Percentiles rank a stretch among this genome's conserved stretches.
phyloP scores from a whole-genome alignment of 2,797 vertebrate species.

The Selene dorsalis region DNA sequence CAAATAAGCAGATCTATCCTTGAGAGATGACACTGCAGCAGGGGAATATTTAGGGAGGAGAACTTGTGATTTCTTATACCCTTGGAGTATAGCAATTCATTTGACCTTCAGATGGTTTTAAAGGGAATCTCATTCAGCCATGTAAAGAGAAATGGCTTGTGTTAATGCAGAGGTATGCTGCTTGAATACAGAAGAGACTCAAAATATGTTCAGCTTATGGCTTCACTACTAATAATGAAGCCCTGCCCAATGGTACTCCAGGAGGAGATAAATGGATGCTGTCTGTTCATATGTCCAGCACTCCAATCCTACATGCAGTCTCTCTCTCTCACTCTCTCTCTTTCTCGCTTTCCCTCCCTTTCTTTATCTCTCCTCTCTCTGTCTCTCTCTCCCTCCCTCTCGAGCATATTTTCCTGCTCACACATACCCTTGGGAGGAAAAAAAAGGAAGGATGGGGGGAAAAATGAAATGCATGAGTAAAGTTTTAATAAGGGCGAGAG shows the following conservation, averaged over 20 bases:
- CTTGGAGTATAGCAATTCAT: conserved; percentile 66
- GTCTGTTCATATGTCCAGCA: conserved; percentile 74
- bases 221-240: conserved; percentile 73
- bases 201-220: conserved; percentile 70
- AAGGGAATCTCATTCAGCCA: conserved; percentile 78
- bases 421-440: conserved; percentile 56
- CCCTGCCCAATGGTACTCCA: conserved; percentile 65
- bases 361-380: conserved; percentile 33
- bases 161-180: conserved; percentile 74
- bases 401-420: conserved; percentile 66
- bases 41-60: conserved; percentile 57
- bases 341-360: conserved; percentile 9
- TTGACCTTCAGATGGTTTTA: conserved; percentile 79
- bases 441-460: conserved; percentile 14
- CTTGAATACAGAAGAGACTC: conserved; percentile 72
- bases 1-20: conserved; percentile 64
- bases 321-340: conserved; percentile 21
- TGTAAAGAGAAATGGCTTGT: conserved; percentile 81
- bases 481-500: conserved; percentile 86
- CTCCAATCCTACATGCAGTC: conserved; percentile 62
- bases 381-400: conserved; percentile 35
- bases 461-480: conserved; percentile 84
- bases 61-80: conserved; percentile 49
- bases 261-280: conserved; percentile 80
- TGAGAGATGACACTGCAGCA: conserved; percentile 51